Percentiles rank a stretch among this genome's conserved stretches.
phyloP scores from a whole-genome alignment of 2,113 vertebrate species.

The Platichthys flesus region DNA sequence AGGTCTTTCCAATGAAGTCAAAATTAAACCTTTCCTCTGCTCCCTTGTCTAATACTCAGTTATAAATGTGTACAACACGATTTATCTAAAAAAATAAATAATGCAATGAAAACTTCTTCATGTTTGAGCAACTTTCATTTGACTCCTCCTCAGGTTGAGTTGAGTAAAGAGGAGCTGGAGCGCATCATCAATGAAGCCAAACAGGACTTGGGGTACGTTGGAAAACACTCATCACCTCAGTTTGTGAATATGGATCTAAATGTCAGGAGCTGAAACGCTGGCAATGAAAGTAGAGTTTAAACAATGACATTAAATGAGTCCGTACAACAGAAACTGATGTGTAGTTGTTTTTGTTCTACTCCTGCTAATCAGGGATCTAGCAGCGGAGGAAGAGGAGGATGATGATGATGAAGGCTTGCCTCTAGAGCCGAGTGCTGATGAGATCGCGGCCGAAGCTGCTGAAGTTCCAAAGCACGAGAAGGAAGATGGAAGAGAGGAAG shows the following conservation, averaged over 20 bases:
- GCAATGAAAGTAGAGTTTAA: too few relatives aligned
- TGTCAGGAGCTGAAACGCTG: too few relatives aligned
- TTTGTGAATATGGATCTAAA: too few relatives aligned
- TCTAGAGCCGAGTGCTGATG: conserved; percentile 34
- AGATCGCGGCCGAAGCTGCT: conserved; percentile 25
- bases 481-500: conserved; percentile 57
- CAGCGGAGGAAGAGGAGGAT: conserved; percentile 80
- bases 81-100: neutral
- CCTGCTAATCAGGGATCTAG: conserved; percentile 57
- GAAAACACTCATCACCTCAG: neutral
- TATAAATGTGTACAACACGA: too few relatives aligned
- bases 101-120: too few relatives aligned
- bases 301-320: too few relatives aligned
- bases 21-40: too few relatives aligned
- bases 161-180: conserved; percentile 83
- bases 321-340: neutral
- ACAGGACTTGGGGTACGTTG: conserved; percentile 74
- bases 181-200: conserved; percentile 82
- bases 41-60: too few relatives aligned
- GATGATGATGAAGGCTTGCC: conserved; percentile 72
- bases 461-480: conserved; percentile 61
- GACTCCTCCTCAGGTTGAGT: conserved; percentile 73
- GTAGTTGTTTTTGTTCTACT: neutral
- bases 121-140: neutral
- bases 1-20: too few relatives aligned